Percentiles rank a stretch among this genome's conserved stretches.
Evolutionary conservation across 2,113 vertebrate genomes (phyloP).

Genomic region (Grallaria varia): DNA sequence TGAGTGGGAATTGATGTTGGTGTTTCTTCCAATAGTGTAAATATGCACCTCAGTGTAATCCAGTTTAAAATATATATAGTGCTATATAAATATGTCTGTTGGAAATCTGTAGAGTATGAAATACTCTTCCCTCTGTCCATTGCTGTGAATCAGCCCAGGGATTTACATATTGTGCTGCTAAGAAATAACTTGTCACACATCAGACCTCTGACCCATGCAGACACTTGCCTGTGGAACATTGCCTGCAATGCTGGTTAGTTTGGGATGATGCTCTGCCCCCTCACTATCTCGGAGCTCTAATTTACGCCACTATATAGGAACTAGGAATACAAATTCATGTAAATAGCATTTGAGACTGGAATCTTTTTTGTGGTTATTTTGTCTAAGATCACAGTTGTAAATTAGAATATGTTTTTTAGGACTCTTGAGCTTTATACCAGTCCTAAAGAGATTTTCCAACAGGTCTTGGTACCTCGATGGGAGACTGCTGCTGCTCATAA

Average conservation of each 20-base stretch:
- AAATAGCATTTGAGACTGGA: background rate
- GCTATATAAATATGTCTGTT: fast-evolving
- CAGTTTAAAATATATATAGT: background rate
- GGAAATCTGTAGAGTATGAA: background rate
- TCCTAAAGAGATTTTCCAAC: conserved; percentile 23
- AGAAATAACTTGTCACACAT: background rate
- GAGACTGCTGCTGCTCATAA: conserved; percentile 80
- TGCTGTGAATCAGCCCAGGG: background rate
- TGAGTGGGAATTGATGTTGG: background rate
- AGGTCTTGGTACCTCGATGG: conserved; percentile 91
- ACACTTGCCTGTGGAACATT: background rate
- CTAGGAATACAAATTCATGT: background rate
- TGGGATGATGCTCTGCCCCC: background rate
- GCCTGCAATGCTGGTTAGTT: background rate
- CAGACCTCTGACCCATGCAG: background rate
- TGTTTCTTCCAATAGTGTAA: background rate
- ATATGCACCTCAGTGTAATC: background rate
- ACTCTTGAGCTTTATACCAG: background rate
- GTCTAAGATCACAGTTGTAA: background rate
- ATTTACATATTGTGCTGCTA: background rate
- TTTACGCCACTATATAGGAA: background rate
- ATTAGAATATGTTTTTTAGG: background rate
- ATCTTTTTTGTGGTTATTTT: background rate
- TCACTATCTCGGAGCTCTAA: background rate
- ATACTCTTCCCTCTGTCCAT: background rate